Percentiles rank a stretch among this genome's conserved stretches.
Evolutionary conservation across 2,113 vertebrate species (phyloP).

Genomic region (Reinhardtius hippoglossoides): DNA sequence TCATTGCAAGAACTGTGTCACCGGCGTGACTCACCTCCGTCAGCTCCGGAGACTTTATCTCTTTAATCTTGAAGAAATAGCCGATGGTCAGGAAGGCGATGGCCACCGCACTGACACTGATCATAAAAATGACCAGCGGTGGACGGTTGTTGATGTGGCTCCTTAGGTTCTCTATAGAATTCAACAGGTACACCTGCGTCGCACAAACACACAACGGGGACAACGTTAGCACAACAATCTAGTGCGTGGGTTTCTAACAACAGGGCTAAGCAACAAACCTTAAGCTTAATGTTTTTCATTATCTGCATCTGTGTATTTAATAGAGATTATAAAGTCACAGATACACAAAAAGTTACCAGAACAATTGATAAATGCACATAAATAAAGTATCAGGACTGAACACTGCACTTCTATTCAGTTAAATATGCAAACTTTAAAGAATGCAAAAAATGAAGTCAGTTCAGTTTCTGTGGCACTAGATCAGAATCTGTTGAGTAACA

Average conservation of each 20-base stretch:
- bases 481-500: too few relatives aligned
- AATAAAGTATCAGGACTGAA: too few relatives aligned
- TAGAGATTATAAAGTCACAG: too few relatives aligned
- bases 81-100: conserved; percentile 97
- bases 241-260: not conserved
- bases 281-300: not conserved
- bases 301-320: too few relatives aligned
- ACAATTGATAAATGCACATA: too few relatives aligned
- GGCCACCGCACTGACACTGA: conserved; percentile 96
- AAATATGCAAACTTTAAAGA: too few relatives aligned
- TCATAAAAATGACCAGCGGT: conserved; percentile 98
- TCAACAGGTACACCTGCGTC: conserved; percentile 84
- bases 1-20: not conserved
- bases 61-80: conserved; percentile 99
- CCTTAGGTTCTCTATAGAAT: conserved; percentile 96
- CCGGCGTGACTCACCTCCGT: conserved; percentile 86
- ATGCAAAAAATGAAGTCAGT: too few relatives aligned
- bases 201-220: conserved; percentile 2
- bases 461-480: too few relatives aligned
- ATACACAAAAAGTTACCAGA: too few relatives aligned
- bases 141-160: conserved; percentile 93
- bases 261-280: not conserved
- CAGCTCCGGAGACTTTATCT: conserved; percentile 97
- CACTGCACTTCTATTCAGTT: too few relatives aligned
- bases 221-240: not conserved